Percentiles rank a stretch among this genome's conserved stretches.
Conservation (phyloP, 1,140 invertebrate species). For the Pseudobourletiella spinata region DNA sequence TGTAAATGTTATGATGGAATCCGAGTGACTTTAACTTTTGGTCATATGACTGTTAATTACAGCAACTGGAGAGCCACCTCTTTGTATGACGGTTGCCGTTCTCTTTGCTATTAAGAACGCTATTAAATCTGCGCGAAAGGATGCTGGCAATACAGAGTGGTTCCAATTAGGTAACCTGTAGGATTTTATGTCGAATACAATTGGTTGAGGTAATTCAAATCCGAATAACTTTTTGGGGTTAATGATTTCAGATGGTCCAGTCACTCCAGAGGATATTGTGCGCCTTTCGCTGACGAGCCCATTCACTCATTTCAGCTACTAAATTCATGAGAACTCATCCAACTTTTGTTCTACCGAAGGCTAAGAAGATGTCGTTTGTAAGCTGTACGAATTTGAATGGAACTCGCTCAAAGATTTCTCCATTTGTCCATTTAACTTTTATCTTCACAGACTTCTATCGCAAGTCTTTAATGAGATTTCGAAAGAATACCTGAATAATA, state of each 20-base stretch:
- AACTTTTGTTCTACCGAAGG: too few relatives aligned
- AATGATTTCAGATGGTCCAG: conserved; percentile 12
- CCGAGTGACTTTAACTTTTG: too few relatives aligned
- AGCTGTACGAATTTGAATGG: too few relatives aligned
- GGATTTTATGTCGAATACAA: background rate
- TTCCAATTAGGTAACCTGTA: conserved; percentile 27
- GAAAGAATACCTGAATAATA: too few relatives aligned
- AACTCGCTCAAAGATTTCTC: too few relatives aligned
- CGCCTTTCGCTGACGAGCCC: conserved; percentile 3
- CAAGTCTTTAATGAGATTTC: too few relatives aligned
- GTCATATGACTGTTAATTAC: background rate
- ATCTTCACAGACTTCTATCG: too few relatives aligned
- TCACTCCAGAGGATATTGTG: conserved; percentile 14
- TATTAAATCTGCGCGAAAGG: conserved; percentile 52
- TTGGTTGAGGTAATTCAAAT: background rate
- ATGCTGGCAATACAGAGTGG: conserved; percentile 42
- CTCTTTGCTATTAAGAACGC: conserved; percentile 65
- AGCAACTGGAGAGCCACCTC: conserved; percentile 12
- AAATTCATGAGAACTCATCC: too few relatives aligned
- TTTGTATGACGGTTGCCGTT: background rate
- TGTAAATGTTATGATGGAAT: too few relatives aligned
- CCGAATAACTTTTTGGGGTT: background rate
- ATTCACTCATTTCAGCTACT: conserved; percentile 1
- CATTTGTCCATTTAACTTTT: too few relatives aligned
- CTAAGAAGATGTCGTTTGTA: too few relatives aligned